Evolutionary conservation across 2,797 vertebrate species (phyloP), one percentile per base, ranked within the genome.

Genomic region (Pseudochirops corinnae): DNA sequence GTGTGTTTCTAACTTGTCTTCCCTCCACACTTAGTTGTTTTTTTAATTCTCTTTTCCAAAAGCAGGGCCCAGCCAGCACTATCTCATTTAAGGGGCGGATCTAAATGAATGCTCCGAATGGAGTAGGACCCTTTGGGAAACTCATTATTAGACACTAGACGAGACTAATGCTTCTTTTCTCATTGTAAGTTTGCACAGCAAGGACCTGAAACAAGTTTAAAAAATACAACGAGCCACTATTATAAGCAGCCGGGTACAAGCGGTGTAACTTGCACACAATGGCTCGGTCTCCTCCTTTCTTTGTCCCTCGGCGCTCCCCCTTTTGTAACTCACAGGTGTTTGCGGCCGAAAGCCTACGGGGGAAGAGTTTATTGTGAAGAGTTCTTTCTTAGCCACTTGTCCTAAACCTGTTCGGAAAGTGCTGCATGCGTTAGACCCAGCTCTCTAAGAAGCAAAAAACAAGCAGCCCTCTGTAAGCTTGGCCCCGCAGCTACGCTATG

Each of bases 241-340:
- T 97, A 95, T 93, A 93, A 94, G 95, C 95, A 93, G 74, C 39
- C 0, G 93, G 98, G 98, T 98, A 98, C 97, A 97, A 5, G 96
- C 96, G 97, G 94, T 12, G 55, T 97, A 99, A 98, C 98, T 97
- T 97, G 56, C 93, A 97, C 97, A 98, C 98, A 98, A 97, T 97
- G 95, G 96, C 96, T 97, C 5, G 92, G 93, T 94, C 98, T 98
- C 96, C 96, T 97, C 97, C 96, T 97, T 95, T 82, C 93, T 98
- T 93, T 98, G 97, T 98, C 96, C 6, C 94, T 96, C 94, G 39
- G 95, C 55, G 96, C 93, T 39, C 6, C 96, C 96, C 93, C 94
- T 98, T 98, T 98, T 99, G 99, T 98, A 98, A 98, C 98, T 98
- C 98, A 99, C 99, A 99, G 99, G 99, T 99, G 99, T 98, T 99